Base-by-base conservation (phyloP, 2,113 vertebrate genomes). In the Dromas ardeola region DNA sequence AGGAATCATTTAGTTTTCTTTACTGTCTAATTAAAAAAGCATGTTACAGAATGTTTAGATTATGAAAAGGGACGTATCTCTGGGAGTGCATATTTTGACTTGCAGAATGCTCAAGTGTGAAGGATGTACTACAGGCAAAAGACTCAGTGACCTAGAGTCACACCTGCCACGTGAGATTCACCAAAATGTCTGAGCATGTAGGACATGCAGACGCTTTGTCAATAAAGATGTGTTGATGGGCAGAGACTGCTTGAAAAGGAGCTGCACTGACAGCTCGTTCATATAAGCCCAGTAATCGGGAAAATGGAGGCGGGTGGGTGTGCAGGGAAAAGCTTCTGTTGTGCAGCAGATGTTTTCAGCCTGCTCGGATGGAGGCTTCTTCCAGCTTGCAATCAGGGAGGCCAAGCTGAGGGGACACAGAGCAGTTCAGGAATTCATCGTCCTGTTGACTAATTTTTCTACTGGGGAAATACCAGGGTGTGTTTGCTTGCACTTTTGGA, bases 341-440 rank as follows among this genome's bases (percentile, higher is more conserved):
- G 53, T 32, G 30, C 50, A 86, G 58, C 59, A 93, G 76, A 90
- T 92, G 82, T 92, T 93, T 95, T 87, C 91, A 87, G 79, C 67
- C 50, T 94, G 67, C 53, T 88, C 1, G 1, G 26, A 49, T 59
- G 38, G 69, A 93, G 47, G 8, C 55, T 94, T 90, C 88, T 93
- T 83, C 42, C 59, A 90, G 63, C 20, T 90, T 42, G 45, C 55
- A 47, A 6, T 47, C n/a, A 74, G 67, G 30, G 63, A 92, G 76
- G 76, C 69, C 76, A 95, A 56, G 42, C n/a, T 70, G 74, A 92
- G 63, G 69, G 55, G 76, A 95, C n/a, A 71, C 38, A 93, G 82
- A 43, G 30, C 18, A 15, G n/a, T 71, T 90, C 9, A 69, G 67
- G 87, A 96, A 71, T 91, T 94, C 73, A 72, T 26, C 61, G 71